Evolutionary conservation across 2,888 invertebrate species (phyloP), one percentile per base, ranked within the genome.

Genomic region (Aproaerema taeniolella): DNA sequence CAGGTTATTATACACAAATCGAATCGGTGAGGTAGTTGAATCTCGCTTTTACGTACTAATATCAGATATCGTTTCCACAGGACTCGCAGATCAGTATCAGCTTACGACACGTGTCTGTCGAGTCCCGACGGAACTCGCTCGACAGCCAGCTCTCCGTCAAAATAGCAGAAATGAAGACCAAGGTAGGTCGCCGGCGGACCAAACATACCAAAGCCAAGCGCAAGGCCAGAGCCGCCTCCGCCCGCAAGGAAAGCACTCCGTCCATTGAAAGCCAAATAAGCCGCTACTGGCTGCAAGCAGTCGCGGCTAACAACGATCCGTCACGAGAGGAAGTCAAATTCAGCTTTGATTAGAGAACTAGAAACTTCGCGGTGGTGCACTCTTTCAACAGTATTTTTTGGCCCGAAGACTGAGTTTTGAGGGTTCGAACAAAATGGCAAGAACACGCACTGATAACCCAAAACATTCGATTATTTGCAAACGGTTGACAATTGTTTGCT

Each of bases 71-170:
- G n/a, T n/a, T n/a, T n/a, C n/a, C n/a, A n/a, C 74, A 74, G 51
- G 91, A 91, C 67, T 90, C 90, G 0, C 90, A 90, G 56, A 91
- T 94, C 55, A 94, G 94, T 73, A 92, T 93, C 61, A 93, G 93
- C 49, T 89, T 93, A 1, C 90, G 93, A 4, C 92, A 94, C 63
- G 93, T 95, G 0, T 95, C 95, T 0, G 93, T 95, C 1, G 95
- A 95, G 67, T 95, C 95, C 0, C 88, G 96, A 6, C 88, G 96
- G 28, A 95, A 95, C 72, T 96, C 96, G 0, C 90, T 95, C 11
- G 96, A 96, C 62, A 96, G 96, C 37, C 95, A 96, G 61, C 88
- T 94, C 33, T 94, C 94, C 0, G 92, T 95, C 0, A 94, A 95
- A 73, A 92, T 95, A 31, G 93, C 94, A 0, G 95, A 95, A 72